A percentile compares a stretch with the other conserved stretches of the same genome.
phyloP scores from a whole-genome alignment of 2,113 vertebrate species.

The Anarrhichthys ocellatus region DNA sequence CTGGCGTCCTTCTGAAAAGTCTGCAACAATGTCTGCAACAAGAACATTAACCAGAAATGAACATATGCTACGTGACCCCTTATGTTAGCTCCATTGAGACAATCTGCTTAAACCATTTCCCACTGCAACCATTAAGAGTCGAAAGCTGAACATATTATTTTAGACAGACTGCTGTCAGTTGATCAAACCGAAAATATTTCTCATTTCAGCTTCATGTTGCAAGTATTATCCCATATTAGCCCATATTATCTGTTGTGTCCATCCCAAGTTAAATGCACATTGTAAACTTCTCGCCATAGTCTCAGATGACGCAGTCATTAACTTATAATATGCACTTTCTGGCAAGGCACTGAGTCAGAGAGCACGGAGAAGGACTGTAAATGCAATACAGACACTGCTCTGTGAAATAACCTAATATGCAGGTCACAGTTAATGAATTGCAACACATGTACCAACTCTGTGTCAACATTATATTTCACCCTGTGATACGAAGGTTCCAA shows the following conservation, averaged over 20 bases:
- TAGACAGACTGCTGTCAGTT: background rate
- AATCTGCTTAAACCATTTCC: constrained; percentile 17
- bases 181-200: background rate
- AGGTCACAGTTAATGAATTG: constrained; percentile 58
- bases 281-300: constrained; percentile 13
- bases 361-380: constrained; percentile 41
- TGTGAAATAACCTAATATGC: constrained; percentile 58
- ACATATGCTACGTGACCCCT: background rate
- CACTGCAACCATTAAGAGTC: background rate
- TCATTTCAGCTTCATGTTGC: background rate
- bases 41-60: constrained; percentile 43
- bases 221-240: background rate
- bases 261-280: background rate
- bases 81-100: constrained; percentile 21
- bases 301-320: constrained; percentile 33
- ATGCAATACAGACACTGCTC: constrained; percentile 33
- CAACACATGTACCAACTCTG: constrained; percentile 57
- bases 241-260: background rate
- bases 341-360: constrained; percentile 22
- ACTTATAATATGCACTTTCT: constrained; percentile 26
- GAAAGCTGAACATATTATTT: background rate
- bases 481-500: constrained; percentile 61
- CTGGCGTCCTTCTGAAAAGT: constrained; percentile 51
- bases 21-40: constrained; percentile 49
- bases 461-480: constrained; percentile 67